Evolutionary conservation across 1,140 invertebrate species (phyloP), one percentile per base, ranked within the genome.

Genomic region (Lasaia peninsularis): DNA sequence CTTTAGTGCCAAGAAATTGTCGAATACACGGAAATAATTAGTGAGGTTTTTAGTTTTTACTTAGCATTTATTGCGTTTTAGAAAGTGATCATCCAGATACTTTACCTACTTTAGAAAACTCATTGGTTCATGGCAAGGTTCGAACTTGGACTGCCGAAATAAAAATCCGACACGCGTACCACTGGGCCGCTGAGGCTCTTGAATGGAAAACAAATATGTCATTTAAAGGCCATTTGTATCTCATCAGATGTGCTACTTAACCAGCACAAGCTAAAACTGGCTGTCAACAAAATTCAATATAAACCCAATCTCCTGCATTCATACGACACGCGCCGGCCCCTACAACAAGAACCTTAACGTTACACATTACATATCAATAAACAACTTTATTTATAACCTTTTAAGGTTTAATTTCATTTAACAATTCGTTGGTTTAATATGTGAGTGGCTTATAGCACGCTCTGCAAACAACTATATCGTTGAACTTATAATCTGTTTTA

Each of bases 201-300:
- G n/a, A n/a, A n/a, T n/a, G n/a, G n/a, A 28, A 28, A 28, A 28
- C 24, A 28, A 28, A 28, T 4, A 28, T 7, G 8, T 28, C 4
- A 28, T 2, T 28, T 28, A 28, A 2, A 28, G 4, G 4, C 24
- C 24, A 28, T 28, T 28, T 28, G 9, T 24, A 12, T 12, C 24
- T 12, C 20, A 32, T 32, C 28, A 31, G 2, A 51, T 9, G 12
- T 51, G 12, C 24, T 14, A 28, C 14, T 52, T 28, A 10, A 24
- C 14, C 9, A 16, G 37, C 12, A 24, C 24, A 24, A 44, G 20
- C 37, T 40, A 32, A 40, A 34, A 28, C 24, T 28, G n/a, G n/a
- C 24, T 16, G 35, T 32, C 35, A 55, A 55, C 34, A 16, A 44
- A 55, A 55, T 37, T 55, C 53, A 55, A 55, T 55, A 12, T 55